Base-by-base conservation (phyloP, 2,888 invertebrate genomes). In the Aricia artaxerxes region DNA sequence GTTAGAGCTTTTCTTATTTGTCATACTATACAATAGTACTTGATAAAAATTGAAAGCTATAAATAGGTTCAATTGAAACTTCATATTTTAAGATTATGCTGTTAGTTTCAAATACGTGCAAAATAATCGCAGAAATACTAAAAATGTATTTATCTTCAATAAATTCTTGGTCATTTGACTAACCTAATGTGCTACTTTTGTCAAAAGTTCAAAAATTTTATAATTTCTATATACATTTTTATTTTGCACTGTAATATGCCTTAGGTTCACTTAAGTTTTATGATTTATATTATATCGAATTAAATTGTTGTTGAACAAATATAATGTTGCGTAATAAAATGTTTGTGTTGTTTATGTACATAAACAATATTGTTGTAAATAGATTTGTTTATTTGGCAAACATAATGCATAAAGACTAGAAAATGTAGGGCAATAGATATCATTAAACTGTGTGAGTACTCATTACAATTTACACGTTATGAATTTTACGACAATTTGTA, bases 321-420 rank as follows among this genome's bases (percentile, higher is more conserved):
- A 89, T 86, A 85, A 90, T 89, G 88, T 91, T 91, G 89, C 90
- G 88, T 89, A 90, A 88, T 88, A 86, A 88, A 88, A 89, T 89
- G 84, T 85, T 82, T 90, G 84, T 85, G 86, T 91, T 44, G 44
- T 44, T 44, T 24, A 24, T 24, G 88, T 90, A 92, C 92, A 93
- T 88, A 88, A 92, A 91, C 87, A 89, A 88, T 89, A 90, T 92
- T 92, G 90, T 92, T 93, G 93, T 93, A 93, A 92, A 92, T 93
- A 92, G 88, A 93, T 92, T 92, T 53, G 92, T 92, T 87, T 92
- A 93, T 91, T 86, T 89, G 87, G 88, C 87, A 88, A 85, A 85
- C 64, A 24, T 24, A 64, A 64, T 64, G 7, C 64, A 64, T 64
- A 31, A 64, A 64, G 64, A 64, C 64, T 64, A 64, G 64, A 31